phyloP scores from a whole-genome alignment of 1,140 invertebrate species.

The Meteorus sp. region DNA sequence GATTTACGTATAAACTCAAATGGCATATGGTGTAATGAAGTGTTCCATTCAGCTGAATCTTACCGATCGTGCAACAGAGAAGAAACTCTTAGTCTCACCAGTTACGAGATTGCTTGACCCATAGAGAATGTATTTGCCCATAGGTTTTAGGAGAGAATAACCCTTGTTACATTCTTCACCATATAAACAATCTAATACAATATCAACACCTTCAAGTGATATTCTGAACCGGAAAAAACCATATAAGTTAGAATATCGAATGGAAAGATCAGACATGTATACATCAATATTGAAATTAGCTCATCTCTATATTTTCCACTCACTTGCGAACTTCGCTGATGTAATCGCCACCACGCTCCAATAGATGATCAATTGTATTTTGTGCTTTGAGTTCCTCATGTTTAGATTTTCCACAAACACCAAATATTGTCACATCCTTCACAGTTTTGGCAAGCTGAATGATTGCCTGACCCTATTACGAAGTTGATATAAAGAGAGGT shows the following conservation, averaged over 20 bases:
- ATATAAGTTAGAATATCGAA: too few species aligned
- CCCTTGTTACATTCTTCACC: conserved; percentile 87
- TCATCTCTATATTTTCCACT: conserved; percentile 41
- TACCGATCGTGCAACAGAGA: conserved; percentile 83
- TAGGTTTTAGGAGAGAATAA: conserved; percentile 81
- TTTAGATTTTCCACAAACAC: conserved; percentile 82
- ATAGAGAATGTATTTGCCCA: conserved; percentile 88
- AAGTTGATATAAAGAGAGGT: too few species aligned
- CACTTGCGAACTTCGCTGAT: conserved; percentile 83
- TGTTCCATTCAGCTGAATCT: conserved; percentile 58
- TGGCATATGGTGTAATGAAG: too few species aligned
- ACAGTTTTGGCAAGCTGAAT: conserved; percentile 80
- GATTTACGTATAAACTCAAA: neutral
- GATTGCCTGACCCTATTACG: conserved; percentile 77
- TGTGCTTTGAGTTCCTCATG: conserved; percentile 76
- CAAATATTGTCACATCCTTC: conserved; percentile 80
- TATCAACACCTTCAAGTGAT: conserved; percentile 79
- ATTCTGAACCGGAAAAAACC: conserved; percentile 59
- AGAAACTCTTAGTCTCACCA: conserved; percentile 86
- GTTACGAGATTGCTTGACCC: conserved; percentile 84
- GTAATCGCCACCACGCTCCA: conserved; percentile 80
- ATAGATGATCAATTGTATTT: conserved; percentile 73
- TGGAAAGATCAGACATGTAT: too few species aligned
- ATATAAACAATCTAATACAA: conserved; percentile 85
- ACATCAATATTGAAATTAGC: neutral